Percentiles rank a stretch among this genome's conserved stretches.
These are phyloP conservation scores for Petrocephalus microphthalmus DNA, from an alignment of 2,113 vertebrate genomes.

Conservation along the genomic window DNA sequence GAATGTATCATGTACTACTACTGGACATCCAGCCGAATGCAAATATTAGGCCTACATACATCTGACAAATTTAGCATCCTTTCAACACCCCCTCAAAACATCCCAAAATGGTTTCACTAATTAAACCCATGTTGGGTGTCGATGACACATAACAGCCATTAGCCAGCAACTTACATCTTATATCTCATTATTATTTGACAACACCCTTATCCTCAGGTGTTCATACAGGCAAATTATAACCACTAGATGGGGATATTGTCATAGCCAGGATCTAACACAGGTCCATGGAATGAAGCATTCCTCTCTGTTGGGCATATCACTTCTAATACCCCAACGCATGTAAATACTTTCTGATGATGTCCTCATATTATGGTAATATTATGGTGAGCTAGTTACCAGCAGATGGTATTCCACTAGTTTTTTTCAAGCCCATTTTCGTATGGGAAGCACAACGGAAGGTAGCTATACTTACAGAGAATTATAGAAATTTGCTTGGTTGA, in stretches of 20 bases:
- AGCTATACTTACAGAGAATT: background rate
- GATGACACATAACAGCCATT: conserved; percentile 1
- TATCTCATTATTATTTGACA: background rate
- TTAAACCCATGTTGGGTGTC: background rate
- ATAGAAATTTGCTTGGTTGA: background rate
- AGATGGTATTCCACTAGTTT: background rate
- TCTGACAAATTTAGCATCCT: background rate
- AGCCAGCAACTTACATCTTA: background rate
- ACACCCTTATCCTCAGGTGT: background rate
- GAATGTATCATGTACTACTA: background rate
- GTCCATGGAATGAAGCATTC: background rate
- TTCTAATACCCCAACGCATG: background rate
- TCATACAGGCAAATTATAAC: background rate
- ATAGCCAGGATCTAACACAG: background rate
- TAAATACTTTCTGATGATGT: background rate
- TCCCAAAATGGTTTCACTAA: background rate
- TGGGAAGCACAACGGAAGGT: background rate
- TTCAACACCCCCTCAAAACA: background rate
- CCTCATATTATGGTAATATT: background rate
- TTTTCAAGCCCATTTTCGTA: background rate
- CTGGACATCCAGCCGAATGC: background rate
- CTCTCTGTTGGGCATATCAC: background rate
- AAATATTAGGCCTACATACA: background rate
- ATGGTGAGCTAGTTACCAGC: background rate
- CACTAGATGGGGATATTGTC: conserved; percentile 37